phyloP scores from a whole-genome alignment of 2,888 invertebrate genomes.

The Hofmannophila pseudospretella region DNA sequence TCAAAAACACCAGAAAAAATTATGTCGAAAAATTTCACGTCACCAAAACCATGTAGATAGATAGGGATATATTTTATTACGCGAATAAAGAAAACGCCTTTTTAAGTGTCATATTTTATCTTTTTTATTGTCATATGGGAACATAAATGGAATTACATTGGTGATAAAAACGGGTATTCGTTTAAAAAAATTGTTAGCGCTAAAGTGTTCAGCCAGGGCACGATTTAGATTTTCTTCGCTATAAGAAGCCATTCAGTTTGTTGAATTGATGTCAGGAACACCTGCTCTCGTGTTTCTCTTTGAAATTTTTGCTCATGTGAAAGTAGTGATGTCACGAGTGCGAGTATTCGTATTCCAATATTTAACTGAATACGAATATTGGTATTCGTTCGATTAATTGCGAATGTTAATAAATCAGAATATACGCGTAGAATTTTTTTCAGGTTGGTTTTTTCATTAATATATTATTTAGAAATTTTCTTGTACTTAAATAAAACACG shows the following conservation, averaged over 20 bases:
- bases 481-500: too few relatives aligned
- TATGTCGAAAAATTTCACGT: conserved; percentile 22
- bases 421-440: too few relatives aligned
- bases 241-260: conserved; percentile 16
- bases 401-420: too few relatives aligned
- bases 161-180: conserved; percentile 10
- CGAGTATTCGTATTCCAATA: neutral
- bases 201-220: neutral
- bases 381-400: too few relatives aligned
- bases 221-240: conserved; percentile 22
- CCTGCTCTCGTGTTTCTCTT: conserved; percentile 13
- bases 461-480: too few relatives aligned
- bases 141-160: conserved; percentile 23
- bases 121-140: conserved; percentile 17
- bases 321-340: neutral
- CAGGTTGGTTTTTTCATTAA: too few relatives aligned
- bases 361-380: too few relatives aligned
- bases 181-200: conserved; percentile 9
- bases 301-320: neutral
- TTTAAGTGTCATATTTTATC: conserved; percentile 22
- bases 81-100: conserved; percentile 25
- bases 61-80: conserved; percentile 26
- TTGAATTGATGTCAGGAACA: conserved; percentile 19
- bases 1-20: conserved; percentile 18
- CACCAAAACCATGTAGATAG: conserved; percentile 16